These are phyloP conservation scores for Nebria ingens DNA, from an alignment of 1,140 invertebrate species.

Conservation along the genomic window DNA sequence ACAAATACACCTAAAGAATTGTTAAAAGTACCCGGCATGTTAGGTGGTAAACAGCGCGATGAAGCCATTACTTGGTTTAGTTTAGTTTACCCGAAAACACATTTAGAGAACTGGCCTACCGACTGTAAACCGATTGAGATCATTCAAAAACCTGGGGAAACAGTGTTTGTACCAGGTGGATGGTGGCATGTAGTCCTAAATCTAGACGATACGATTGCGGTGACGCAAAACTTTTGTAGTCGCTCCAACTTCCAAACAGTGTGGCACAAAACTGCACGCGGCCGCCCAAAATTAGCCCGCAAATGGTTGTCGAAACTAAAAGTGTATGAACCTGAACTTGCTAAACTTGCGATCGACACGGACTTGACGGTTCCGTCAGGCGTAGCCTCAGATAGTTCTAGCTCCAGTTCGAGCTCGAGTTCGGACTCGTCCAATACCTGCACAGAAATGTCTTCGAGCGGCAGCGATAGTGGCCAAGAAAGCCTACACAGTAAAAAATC, in stretches of 20 bases:
- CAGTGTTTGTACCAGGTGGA: slow-evolving; percentile 95
- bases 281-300: slow-evolving; percentile 81
- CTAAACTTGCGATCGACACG: slow-evolving; percentile 71
- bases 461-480: slow-evolving; percentile 78
- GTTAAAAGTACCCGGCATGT: slow-evolving; percentile 77
- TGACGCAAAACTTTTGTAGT: slow-evolving; percentile 98
- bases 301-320: slow-evolving; percentile 43
- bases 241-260: slow-evolving; percentile 92
- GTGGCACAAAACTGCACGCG: slow-evolving; percentile 96
- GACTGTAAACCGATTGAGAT: slow-evolving; percentile 92
- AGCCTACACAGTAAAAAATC: slow-evolving; percentile 75
- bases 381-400: slow-evolving; percentile 88
- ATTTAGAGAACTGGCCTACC: slow-evolving; percentile 78
- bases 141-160: slow-evolving; percentile 93
- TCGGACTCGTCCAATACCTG: slow-evolving; percentile 48
- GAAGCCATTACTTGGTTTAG: slow-evolving; percentile 99
- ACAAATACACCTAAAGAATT: slow-evolving; percentile 92
- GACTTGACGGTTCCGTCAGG: slow-evolving; percentile 81
- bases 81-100: slow-evolving; percentile 91
- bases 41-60: slow-evolving; percentile 92
- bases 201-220: slow-evolving; percentile 88
- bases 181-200: slow-evolving; percentile 99
- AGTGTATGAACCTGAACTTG: slow-evolving; percentile 71
- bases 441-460: slow-evolving; percentile 57
- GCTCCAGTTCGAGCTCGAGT: slow-evolving; percentile 76